Evolutionary conservation across 2,888 invertebrate genomes (phyloP), one percentile per base, ranked within the genome.

Genomic region (Oxycera nigricornis): DNA sequence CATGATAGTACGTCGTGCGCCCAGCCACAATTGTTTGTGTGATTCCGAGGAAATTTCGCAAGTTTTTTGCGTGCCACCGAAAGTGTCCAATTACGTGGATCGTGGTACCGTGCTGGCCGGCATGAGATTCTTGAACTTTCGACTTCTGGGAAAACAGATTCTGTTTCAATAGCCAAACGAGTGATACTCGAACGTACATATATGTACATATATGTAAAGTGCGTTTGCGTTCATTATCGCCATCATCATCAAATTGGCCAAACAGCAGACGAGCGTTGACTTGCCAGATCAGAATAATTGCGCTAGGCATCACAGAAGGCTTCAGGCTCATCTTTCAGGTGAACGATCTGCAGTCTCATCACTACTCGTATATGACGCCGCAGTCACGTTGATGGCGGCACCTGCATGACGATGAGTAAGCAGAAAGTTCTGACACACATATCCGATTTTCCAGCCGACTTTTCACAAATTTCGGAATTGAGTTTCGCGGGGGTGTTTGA

Each of bases 301-400:
- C 3, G 14, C 6, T 46, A 17, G 46, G 17, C 11, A 46, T 46
- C n/a, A 46, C 14, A 7, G n/a, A 46, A 46, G 46, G 46, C 46
- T n/a, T 59, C 28, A 46, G 17, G 24, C 30, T 59, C 28, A 59
- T 30, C 31, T 61, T 61, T 61, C 31, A 31, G 61, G 61, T 61
- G 31, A 61, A 61, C 17, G 61, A 11, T 61, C 61, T 61, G 61
- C 61, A 31, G 17, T 17, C 20, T 61, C 61, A 61, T 31, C 61
- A 61, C 28, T 26, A 28, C 14, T 17, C n/a, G n/a, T 50, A n/a
- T 55, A 20, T 55, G 20, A 46, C 11, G 17, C 11, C 17, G 46
- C 3, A 4, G 52, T 55, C 52, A 55, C 52, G 52, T 55, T 55
- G 52, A 55, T 4, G 2, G 52, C 24, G 52, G 22, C 52, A 24